Percentiles rank a stretch among this genome's conserved stretches.
Evolutionary conservation across 2,888 invertebrate species (phyloP).

Genomic region (Tricholauxania praeusta): DNA sequence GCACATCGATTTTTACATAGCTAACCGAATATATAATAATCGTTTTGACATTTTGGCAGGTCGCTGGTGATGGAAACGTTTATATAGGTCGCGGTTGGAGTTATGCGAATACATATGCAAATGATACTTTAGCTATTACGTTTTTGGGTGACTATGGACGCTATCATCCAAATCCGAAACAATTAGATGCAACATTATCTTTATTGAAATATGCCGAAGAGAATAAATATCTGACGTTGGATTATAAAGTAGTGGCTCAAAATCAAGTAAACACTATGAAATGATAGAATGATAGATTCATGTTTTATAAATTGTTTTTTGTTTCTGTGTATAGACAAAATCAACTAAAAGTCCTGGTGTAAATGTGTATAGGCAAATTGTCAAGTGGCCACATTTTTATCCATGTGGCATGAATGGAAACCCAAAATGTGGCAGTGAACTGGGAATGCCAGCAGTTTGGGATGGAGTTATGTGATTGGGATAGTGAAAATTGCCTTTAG

Average conservation of each 20-base stretch:
- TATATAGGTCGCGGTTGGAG: slow-evolving; percentile 72
- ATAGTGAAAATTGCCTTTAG: no score
- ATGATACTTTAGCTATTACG: slow-evolving; percentile 68
- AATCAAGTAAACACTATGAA: slow-evolving; percentile 65
- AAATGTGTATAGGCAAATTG: slow-evolving; percentile 69
- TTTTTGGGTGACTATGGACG: slow-evolving; percentile 70
- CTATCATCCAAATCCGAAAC: slow-evolving; percentile 64
- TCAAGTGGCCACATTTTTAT: slow-evolving; percentile 70
- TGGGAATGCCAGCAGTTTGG: slow-evolving; percentile 62
- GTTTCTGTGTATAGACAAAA: slow-evolving; percentile 59
- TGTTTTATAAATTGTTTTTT: slow-evolving; percentile 17
- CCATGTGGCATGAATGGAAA: slow-evolving; percentile 57
- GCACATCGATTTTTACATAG: slow-evolving; percentile 28
- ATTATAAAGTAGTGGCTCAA: slow-evolving; percentile 70
- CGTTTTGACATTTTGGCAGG: slow-evolving; percentile 51
- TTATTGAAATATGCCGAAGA: slow-evolving; percentile 68
- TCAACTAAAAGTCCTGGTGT: slow-evolving; percentile 70
- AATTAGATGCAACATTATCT: slow-evolving; percentile 68
- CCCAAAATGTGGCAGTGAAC: slow-evolving; percentile 61
- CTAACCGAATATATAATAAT: not conserved
- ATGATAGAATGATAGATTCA: not conserved
- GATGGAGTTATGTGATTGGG: slow-evolving; percentile 51
- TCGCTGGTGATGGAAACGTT: slow-evolving; percentile 72
- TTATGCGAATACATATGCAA: slow-evolving; percentile 70
- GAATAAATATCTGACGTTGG: slow-evolving; percentile 63